Percentiles rank a stretch among this genome's conserved stretches.
Conservation (phyloP, 2,888 invertebrate species). For the Pseudococcus jackbeardsleyi region DNA sequence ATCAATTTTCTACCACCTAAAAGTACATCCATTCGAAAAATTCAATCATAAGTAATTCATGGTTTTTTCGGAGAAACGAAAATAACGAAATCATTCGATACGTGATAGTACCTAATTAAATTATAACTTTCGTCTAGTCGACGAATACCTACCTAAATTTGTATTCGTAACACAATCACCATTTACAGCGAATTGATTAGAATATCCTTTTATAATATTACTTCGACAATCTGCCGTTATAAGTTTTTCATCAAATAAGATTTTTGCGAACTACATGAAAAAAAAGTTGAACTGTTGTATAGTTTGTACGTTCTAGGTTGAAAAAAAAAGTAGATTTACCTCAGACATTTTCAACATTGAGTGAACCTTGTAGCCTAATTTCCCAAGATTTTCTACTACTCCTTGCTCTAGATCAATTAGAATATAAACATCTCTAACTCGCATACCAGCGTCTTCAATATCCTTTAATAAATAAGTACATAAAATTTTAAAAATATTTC, state of each 20-base stretch:
- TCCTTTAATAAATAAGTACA: constrained; percentile 13
- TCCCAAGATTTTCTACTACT: constrained; percentile 26
- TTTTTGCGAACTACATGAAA: not conserved
- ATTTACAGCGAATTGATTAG: constrained; percentile 41
- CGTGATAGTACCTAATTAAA: not conserved
- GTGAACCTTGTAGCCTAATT: constrained; percentile 48
- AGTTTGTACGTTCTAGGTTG: not conserved
- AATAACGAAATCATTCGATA: no score
- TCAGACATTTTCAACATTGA: constrained; percentile 52
- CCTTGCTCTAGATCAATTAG: constrained; percentile 59
- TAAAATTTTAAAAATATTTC: not conserved
- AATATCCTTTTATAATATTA: not conserved
- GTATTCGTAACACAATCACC: constrained; percentile 57
- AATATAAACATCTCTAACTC: constrained; percentile 8
- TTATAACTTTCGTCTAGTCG: not conserved
- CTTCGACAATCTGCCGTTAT: constrained; percentile 9
- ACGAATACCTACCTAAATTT: constrained; percentile 33
- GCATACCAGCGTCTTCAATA: constrained; percentile 47
- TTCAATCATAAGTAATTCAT: not conserved
- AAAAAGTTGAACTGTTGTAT: not conserved
- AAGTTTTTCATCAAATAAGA: constrained; percentile 7
- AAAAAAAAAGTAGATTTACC: not conserved
- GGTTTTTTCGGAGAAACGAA: not conserved
- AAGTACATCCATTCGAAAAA: not conserved
- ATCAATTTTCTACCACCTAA: not conserved